Percentiles rank a stretch among this genome's conserved stretches.
phyloP scores from a whole-genome alignment of 2,888 invertebrate species.

The Noctua pronuba region DNA sequence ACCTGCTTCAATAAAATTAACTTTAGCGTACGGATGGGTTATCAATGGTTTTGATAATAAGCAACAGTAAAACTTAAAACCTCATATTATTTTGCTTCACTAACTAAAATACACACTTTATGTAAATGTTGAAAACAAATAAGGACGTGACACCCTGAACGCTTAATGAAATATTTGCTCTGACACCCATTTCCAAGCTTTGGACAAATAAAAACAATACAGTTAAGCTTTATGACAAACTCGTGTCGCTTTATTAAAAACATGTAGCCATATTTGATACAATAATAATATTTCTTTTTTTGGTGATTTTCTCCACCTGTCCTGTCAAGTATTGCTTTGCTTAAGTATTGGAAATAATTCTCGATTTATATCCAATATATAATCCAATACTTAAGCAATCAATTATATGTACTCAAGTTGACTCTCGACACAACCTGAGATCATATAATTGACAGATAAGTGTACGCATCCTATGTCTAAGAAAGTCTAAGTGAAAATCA shows the following conservation, averaged over 20 bases:
- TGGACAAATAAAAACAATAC: constrained; percentile 47
- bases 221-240: constrained; percentile 45
- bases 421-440: too few species aligned
- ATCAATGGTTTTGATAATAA: background rate
- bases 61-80: background rate
- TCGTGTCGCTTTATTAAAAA: constrained; percentile 49
- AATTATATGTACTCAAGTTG: too few species aligned
- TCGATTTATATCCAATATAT: too few species aligned
- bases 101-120: constrained; percentile 21
- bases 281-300: constrained; percentile 27
- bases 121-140: constrained; percentile 41
- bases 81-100: background rate
- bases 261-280: constrained; percentile 17
- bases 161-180: constrained; percentile 44
- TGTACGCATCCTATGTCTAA: background rate
- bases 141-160: constrained; percentile 21
- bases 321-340: background rate
- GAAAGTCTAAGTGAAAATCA: background rate
- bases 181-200: constrained; percentile 42
- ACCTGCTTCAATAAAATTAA: background rate
- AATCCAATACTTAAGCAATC: too few species aligned
- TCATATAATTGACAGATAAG: background rate
- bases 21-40: background rate
- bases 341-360: background rate
- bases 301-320: background rate